phyloP scores from a whole-genome alignment of 1,140 invertebrate species.

The Drosophila repleta region DNA sequence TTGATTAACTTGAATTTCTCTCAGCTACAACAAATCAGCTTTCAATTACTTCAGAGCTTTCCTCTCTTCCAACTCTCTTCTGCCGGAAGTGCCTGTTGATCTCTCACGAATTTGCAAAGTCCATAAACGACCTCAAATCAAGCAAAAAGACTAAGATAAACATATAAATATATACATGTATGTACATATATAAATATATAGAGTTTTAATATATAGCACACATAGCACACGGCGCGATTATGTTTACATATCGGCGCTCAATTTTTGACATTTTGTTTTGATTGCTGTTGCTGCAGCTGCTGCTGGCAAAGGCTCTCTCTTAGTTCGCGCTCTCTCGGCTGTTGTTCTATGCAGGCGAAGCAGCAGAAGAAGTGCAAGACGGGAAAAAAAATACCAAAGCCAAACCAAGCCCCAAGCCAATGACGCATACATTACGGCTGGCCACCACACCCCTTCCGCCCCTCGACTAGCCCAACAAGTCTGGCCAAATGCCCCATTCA shows the following conservation, averaged over 20 bases:
- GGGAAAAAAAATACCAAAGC: conserved; percentile 23
- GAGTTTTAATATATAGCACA: conserved; percentile 7
- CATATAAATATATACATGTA: conserved; percentile 1
- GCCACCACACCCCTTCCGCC: conserved; percentile 4
- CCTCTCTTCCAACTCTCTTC: background rate
- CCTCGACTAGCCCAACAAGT: conserved; percentile 11
- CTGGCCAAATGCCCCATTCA: conserved; percentile 64
- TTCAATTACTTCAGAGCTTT: background rate
- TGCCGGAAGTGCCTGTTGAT: conserved; percentile 38
- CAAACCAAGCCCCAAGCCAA: conserved; percentile 46
- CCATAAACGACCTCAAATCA: conserved; percentile 15
- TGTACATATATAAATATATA: conserved; percentile 6
- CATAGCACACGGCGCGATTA: conserved; percentile 48
- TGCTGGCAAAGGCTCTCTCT: conserved; percentile 36
- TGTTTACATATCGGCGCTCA: conserved; percentile 61
- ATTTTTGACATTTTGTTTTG: conserved; percentile 49
- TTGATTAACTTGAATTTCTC: background rate
- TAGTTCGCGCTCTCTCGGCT: conserved; percentile 4
- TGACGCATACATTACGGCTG: conserved; percentile 48
- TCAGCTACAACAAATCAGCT: background rate
- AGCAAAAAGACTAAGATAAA: conserved; percentile 22
- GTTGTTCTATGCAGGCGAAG: conserved; percentile 15
- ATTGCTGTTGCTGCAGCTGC: conserved; percentile 40
- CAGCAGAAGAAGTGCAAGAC: conserved; percentile 18
- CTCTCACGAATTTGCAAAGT: conserved; percentile 27